A percentile compares a stretch with the other conserved stretches of the same genome.
These are phyloP conservation scores for Cebus imitator DNA, from an alignment of 2,113 vertebrate species.

Conservation along the genomic window DNA sequence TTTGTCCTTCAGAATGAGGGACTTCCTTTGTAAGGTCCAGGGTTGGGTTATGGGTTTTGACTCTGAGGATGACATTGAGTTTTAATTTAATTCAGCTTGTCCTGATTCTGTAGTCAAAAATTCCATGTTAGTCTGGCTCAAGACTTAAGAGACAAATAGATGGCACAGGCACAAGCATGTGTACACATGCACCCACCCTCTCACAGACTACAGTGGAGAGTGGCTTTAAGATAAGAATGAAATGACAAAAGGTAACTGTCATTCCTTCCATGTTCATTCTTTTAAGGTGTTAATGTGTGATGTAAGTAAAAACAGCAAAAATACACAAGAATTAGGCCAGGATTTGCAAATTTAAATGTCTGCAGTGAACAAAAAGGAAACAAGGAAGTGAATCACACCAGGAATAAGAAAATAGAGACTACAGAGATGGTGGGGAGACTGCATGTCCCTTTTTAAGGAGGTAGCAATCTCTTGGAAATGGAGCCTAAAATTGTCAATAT, in stretches of 20 bases:
- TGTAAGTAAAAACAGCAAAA: conserved; percentile 20
- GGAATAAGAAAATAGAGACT: neutral
- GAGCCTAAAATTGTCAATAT: neutral
- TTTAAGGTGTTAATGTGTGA: neutral
- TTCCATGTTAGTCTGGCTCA: neutral
- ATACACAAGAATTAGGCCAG: neutral
- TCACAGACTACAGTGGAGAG: neutral
- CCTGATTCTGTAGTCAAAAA: neutral
- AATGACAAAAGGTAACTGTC: neutral
- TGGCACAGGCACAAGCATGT: neutral
- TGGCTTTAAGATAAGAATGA: neutral
- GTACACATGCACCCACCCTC: neutral
- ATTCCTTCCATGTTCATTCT: neutral
- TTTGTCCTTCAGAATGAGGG: neutral
- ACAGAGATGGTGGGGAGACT: neutral
- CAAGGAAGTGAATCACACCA: neutral
- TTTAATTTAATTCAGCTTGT: neutral
- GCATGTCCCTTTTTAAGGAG: neutral
- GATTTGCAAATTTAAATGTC: neutral
- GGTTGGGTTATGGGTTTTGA: neutral
- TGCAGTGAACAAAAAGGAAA: neutral
- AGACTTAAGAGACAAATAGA: neutral
- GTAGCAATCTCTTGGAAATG: neutral
- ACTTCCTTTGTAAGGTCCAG: neutral
- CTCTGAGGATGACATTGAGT: neutral